phyloP scores from a whole-genome alignment of 2,888 invertebrate species.

The Hesperia comma region DNA sequence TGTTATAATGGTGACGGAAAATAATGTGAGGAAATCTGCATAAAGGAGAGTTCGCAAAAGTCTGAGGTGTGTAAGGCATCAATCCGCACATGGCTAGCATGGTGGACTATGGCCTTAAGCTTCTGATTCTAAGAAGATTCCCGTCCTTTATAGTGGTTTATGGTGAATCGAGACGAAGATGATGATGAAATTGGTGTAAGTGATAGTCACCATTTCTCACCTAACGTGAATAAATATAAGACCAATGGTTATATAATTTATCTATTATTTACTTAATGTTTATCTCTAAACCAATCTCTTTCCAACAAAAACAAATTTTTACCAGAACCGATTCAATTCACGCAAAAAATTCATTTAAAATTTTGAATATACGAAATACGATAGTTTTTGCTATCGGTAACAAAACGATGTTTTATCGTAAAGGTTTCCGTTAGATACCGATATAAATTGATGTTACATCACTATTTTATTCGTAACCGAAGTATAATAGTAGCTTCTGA shows the following conservation, averaged over 20 bases:
- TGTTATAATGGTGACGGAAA: too few species aligned
- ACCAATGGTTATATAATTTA: background rate
- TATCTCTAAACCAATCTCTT: constrained; percentile 4
- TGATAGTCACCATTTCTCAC: too few species aligned
- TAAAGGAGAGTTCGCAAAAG: too few species aligned
- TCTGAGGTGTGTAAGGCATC: too few species aligned
- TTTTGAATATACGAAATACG: constrained; percentile 1
- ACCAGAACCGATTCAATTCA: constrained; percentile 15
- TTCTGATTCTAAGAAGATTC: too few species aligned
- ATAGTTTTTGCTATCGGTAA: constrained; percentile 6
- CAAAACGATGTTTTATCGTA: constrained; percentile 9
- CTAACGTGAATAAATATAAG: too few species aligned
- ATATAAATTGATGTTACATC: constrained; percentile 16
- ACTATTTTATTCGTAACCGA: constrained; percentile 1
- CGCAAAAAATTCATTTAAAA: constrained; percentile 13
- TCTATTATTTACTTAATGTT: constrained; percentile 7
- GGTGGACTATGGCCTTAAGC: too few species aligned
- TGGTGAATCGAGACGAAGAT: too few species aligned
- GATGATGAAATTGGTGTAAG: too few species aligned
- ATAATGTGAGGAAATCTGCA: too few species aligned
- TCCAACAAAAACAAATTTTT: background rate
- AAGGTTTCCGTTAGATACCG: constrained; percentile 20
- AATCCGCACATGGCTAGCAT: too few species aligned
- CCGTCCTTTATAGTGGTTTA: too few species aligned
- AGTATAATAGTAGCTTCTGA: constrained; percentile 10